These are phyloP conservation scores for Acrobeloides nanus DNA, from an alignment of 2,888 invertebrate species.

Conservation along the genomic window DNA sequence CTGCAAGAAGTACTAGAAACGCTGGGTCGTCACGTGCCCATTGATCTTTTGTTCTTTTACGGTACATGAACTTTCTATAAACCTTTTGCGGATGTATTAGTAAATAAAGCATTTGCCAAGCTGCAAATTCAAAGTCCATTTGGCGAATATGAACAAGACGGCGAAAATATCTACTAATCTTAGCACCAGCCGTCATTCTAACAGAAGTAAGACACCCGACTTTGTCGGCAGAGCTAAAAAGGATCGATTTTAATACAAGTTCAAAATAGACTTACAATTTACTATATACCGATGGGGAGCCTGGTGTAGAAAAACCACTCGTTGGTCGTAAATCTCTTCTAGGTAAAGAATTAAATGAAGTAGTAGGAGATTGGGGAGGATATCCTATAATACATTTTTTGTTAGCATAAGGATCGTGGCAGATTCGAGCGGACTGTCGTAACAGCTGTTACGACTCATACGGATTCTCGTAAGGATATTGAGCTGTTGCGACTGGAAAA, in stretches of 20 bases:
- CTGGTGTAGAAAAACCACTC: conserved; percentile 48
- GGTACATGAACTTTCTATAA: conserved; percentile 85
- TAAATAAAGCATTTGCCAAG: conserved; percentile 97
- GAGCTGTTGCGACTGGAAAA: no score
- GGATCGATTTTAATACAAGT: neutral
- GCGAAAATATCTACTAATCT: conserved; percentile 40
- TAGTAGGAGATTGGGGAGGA: conserved; percentile 23
- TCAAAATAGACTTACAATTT: conserved; percentile 8
- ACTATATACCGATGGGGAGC: conserved; percentile 34
- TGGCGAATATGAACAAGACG: conserved; percentile 65
- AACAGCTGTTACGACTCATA: no score
- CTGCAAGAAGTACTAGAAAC: conserved; percentile 75
- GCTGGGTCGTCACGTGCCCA: conserved; percentile 98
- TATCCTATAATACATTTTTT: no score
- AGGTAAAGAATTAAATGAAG: conserved; percentile 14
- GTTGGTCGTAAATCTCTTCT: no score
- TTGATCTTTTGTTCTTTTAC: conserved; percentile 96
- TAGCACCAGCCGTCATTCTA: conserved; percentile 50
- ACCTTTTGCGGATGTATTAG: conserved; percentile 91
- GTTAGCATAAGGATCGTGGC: no score
- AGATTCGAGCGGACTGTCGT: no score
- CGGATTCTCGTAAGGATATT: no score
- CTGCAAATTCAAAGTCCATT: conserved; percentile 98
- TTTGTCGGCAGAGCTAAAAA: conserved; percentile 22
- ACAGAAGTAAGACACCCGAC: conserved; percentile 39